A percentile compares a stretch with the other conserved stretches of the same genome.
phyloP scores from a whole-genome alignment of 2,888 invertebrate genomes.

The Magallana nippona region DNA sequence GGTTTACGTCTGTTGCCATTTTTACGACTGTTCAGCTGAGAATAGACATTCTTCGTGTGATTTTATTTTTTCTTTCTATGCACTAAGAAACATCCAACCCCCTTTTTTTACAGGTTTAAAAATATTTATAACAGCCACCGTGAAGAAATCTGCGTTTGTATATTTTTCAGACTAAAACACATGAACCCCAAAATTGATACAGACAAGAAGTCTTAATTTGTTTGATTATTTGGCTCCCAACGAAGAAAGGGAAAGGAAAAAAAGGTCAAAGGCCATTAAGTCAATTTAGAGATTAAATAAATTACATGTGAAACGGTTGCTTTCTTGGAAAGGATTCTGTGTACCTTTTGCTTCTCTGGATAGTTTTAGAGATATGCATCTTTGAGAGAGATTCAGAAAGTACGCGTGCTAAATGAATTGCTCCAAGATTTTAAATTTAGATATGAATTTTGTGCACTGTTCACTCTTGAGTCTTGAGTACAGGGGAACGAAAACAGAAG shows the following conservation, averaged over 20 bases:
- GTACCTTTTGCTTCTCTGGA: neutral
- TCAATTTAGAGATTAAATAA: slow-evolving; percentile 12
- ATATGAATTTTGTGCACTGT: neutral
- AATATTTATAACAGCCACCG: neutral
- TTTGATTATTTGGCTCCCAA: slow-evolving; percentile 8
- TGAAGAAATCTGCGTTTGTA: slow-evolving; percentile 1
- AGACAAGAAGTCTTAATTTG: slow-evolving; percentile 2
- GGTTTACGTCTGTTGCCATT: too few relatives aligned
- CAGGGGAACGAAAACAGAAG: too few relatives aligned
- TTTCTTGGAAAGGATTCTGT: neutral
- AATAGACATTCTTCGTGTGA: too few relatives aligned
- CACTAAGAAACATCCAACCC: neutral
- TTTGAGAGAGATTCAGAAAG: neutral
- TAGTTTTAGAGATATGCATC: neutral
- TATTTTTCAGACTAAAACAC: neutral
- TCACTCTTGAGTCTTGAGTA: neutral
- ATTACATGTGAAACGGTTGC: neutral
- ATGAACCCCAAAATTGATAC: neutral
- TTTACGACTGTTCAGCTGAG: too few relatives aligned
- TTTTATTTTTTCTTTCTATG: neutral
- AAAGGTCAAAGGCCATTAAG: neutral
- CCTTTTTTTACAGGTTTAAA: neutral
- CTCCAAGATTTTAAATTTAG: neutral
- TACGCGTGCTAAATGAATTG: neutral
- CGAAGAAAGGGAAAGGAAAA: neutral